Evolutionary conservation across 2,113 vertebrate species (phyloP), one percentile per base, ranked within the genome.

Genomic region (Sinocyclocheilus anophthalmus): DNA sequence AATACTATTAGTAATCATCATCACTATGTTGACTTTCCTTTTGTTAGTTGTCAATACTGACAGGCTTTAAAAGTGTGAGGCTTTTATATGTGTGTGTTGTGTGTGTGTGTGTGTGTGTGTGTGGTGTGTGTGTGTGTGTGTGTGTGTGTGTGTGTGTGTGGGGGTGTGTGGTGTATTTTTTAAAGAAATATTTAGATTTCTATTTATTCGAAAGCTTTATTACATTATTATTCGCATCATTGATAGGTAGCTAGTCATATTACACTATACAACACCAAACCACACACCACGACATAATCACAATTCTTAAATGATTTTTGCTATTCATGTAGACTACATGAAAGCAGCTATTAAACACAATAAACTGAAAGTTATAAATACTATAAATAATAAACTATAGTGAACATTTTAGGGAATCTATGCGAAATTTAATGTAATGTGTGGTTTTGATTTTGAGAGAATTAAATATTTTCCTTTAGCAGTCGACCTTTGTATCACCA

Each of bases 401-500:
- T n/a, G 2, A 59, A 22, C 7, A n/a, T 59, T 83, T 45, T 37
- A 10, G 7, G 30, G 13, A 65, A 57, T 69, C 39, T 42, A 45
- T 2, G 9, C n/a, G 72, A 45, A 8, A 20, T 42, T 16, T 85
- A 70, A 39, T 77, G 45, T 67, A 85, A 50, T 81, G 26, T 48
- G 85, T 50, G 45, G 20, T 30, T 55, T 11, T 42, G 85, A 75
- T 42, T 89, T 86, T 90, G 88, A 89, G 90, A 80, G 61, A 22
- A 57, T n/a, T 45, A 55, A 84, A 88, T 84, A 0, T 80, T 90
- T 69, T 73, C 88, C 89, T 92, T 90, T 92, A 90, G 92, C 93
- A 93, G 90, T 85, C 61, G 79, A 0, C 88, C 78, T 91, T 93
- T 94, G 93, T 94, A 94, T 92, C 53, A 81, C 92, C 90, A 92